Percentiles rank a stretch among this genome's conserved stretches.
These are phyloP conservation scores for Chrysopa pallens DNA, from an alignment of 1,140 invertebrate genomes.

Conservation along the genomic window DNA sequence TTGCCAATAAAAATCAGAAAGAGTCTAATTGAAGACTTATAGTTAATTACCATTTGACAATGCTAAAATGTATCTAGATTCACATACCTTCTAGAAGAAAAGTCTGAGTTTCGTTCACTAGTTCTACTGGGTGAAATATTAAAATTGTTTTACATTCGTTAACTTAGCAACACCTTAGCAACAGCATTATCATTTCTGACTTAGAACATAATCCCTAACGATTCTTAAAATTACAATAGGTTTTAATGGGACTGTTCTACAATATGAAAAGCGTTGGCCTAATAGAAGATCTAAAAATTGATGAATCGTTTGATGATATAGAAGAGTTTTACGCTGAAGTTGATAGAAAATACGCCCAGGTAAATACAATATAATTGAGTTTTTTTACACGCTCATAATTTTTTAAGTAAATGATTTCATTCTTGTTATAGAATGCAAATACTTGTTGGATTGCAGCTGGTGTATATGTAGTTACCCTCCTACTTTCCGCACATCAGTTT, in stretches of 20 bases:
- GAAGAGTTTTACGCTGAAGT: slow-evolving; percentile 42
- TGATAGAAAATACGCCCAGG: slow-evolving; percentile 48
- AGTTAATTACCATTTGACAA: too few species aligned
- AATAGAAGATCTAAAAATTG: slow-evolving; percentile 66
- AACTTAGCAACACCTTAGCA: too few species aligned
- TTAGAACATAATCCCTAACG: too few species aligned
- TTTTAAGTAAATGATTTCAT: background rate
- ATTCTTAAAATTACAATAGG: too few species aligned
- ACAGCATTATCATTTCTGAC: too few species aligned
- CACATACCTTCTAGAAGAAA: too few species aligned
- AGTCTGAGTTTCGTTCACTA: too few species aligned
- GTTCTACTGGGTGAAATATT: too few species aligned
- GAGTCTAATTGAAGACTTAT: too few species aligned
- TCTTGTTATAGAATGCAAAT: slow-evolving; percentile 47
- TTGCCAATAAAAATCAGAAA: too few species aligned
- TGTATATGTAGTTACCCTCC: slow-evolving; percentile 68
- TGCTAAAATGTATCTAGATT: too few species aligned
- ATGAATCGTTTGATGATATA: slow-evolving; percentile 24
- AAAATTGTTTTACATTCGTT: too few species aligned
- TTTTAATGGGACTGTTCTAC: slow-evolving; percentile 81
- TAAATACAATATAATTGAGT: slow-evolving; percentile 15
- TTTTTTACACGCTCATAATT: background rate
- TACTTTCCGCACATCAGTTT: slow-evolving; percentile 76
- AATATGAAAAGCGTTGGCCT: slow-evolving; percentile 68
- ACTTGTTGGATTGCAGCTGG: slow-evolving; percentile 90